These are phyloP conservation scores for Emys orbicularis DNA, from an alignment of 2,797 vertebrate genomes.

Conservation along the genomic window DNA sequence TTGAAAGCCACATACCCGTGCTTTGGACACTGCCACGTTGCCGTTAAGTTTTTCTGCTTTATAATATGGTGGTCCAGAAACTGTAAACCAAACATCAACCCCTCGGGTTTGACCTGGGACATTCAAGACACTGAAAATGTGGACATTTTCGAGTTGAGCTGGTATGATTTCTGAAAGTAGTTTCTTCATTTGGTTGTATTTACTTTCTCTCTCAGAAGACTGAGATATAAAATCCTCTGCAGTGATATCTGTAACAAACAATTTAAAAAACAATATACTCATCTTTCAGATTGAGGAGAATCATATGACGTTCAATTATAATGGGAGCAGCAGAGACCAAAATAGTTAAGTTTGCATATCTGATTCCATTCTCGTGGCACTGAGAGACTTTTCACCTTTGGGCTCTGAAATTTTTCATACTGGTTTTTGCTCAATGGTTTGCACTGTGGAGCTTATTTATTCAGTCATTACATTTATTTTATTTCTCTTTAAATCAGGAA, in stretches of 20 bases:
- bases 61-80: slow-evolving; percentile 85
- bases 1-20: slow-evolving; percentile 78
- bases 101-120: slow-evolving; percentile 61
- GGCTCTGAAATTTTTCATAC: slow-evolving; percentile 4
- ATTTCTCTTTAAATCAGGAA: background rate
- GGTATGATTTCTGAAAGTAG: slow-evolving; percentile 85
- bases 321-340: background rate
- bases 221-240: slow-evolving; percentile 86
- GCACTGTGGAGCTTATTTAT: background rate
- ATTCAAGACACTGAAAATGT: slow-evolving; percentile 88
- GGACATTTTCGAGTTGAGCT: slow-evolving; percentile 80
- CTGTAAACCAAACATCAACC: slow-evolving; percentile 88
- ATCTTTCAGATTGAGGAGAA: background rate
- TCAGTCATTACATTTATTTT: background rate
- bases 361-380: background rate
- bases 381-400: background rate
- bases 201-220: slow-evolving; percentile 76
- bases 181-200: slow-evolving; percentile 82
- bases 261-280: background rate
- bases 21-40: slow-evolving; percentile 84
- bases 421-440: background rate
- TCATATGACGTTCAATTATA: background rate
- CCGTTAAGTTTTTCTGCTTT: slow-evolving; percentile 89
- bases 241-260: slow-evolving; percentile 81
- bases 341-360: background rate